phyloP scores from a whole-genome alignment of 2,888 invertebrate species.

The Hipparchia semele region DNA sequence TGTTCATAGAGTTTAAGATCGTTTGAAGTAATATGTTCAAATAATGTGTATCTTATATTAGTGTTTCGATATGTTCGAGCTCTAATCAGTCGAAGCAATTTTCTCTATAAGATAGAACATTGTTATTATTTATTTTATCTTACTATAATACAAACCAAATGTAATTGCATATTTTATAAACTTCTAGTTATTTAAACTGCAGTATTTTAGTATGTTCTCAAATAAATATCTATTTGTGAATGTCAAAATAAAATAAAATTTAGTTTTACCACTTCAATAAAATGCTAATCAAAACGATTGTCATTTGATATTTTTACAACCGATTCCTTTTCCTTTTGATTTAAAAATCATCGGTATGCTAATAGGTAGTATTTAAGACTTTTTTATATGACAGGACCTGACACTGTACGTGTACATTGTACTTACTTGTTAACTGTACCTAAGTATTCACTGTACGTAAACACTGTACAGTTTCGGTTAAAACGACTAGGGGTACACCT shows the following conservation, averaged over 20 bases:
- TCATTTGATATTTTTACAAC: too few relatives aligned
- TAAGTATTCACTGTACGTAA: neutral
- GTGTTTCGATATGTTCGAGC: neutral
- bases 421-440: too few relatives aligned
- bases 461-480: slow-evolving; percentile 18
- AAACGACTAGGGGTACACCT: neutral
- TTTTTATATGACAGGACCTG: too few relatives aligned
- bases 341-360: too few relatives aligned
- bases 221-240: too few relatives aligned
- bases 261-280: neutral
- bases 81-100: slow-evolving; percentile 1
- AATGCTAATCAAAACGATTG: neutral
- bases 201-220: too few relatives aligned
- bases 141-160: neutral
- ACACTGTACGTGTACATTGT: too few relatives aligned
- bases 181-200: neutral
- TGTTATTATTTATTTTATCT: neutral
- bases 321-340: too few relatives aligned
- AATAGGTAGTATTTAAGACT: too few relatives aligned
- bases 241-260: neutral
- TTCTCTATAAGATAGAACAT: neutral
- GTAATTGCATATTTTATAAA: neutral
- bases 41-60: neutral
- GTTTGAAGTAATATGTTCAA: neutral
- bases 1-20: neutral